phyloP scores from a whole-genome alignment of 1,140 invertebrate species.

The Hyles vespertilio region DNA sequence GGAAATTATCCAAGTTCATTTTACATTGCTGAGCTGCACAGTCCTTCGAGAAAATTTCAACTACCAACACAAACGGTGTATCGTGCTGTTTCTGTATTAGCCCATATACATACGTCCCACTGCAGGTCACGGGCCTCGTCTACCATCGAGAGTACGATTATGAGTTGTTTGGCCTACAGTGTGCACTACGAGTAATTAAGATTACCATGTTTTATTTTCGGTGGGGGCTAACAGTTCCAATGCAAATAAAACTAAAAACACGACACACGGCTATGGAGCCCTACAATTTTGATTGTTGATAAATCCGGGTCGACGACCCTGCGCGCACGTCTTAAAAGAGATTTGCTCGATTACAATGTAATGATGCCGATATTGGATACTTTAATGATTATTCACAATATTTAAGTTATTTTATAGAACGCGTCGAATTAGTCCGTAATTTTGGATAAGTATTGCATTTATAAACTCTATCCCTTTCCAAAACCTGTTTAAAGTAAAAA shows the following conservation, averaged over 20 bases:
- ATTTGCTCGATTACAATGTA: conserved; percentile 43
- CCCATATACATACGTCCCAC: no score
- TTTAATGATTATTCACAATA: background rate
- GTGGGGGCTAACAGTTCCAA: conserved; percentile 23
- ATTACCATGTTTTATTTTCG: conserved; percentile 14
- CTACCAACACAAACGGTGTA: conserved; percentile 8
- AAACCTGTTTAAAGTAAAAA: no score
- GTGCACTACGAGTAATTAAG: conserved; percentile 13
- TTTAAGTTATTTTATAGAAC: background rate
- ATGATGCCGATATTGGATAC: conserved; percentile 24
- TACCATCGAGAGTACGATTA: no score
- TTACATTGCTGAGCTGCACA: conserved; percentile 16
- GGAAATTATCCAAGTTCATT: conserved; percentile 44
- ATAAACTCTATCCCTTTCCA: no score
- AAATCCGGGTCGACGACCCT: conserved; percentile 64
- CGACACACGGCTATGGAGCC: conserved; percentile 23
- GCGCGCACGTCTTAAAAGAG: conserved; percentile 58
- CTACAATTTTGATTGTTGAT: conserved; percentile 58
- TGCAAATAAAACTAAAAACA: conserved; percentile 37
- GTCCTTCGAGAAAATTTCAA: conserved; percentile 18
- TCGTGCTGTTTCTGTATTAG: no score
- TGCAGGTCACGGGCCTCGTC: no score
- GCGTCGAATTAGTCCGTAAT: no score
- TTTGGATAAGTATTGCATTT: no score
- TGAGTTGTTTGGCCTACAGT: no score